A percentile compares a stretch with the other conserved stretches of the same genome.
Evolutionary conservation across 1,140 invertebrate species (phyloP).

Genomic region (Pectinophora gossypiella): DNA sequence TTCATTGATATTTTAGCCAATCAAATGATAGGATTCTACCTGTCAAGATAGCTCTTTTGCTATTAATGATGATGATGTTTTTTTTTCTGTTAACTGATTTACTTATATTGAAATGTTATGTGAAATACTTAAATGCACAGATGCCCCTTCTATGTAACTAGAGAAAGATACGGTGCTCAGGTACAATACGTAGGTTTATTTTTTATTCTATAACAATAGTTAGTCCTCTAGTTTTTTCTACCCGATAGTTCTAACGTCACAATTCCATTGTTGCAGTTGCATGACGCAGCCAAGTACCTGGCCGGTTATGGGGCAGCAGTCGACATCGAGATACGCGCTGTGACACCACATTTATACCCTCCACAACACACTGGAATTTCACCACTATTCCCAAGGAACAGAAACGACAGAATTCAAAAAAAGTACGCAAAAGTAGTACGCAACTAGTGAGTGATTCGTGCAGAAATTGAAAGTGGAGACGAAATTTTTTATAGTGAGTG

Average conservation of each 20-base stretch:
- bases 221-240: not conserved
- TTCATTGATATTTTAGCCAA: no score
- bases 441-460: not conserved
- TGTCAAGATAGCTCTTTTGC: no score
- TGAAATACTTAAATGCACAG: no score
- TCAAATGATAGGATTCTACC: no score
- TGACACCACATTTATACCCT: constrained; percentile 14
- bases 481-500: no score
- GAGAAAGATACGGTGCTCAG: no score
- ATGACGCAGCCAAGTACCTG: constrained; percentile 54
- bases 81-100: no score
- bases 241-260: constrained; percentile 23
- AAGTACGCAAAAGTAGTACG: not conserved
- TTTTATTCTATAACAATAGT: no score
- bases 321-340: constrained; percentile 34
- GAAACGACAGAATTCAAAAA: not conserved
- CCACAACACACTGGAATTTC: constrained; percentile 17
- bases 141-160: no score
- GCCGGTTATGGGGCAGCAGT: constrained; percentile 65
- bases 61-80: no score
- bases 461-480: not conserved
- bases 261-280: constrained; percentile 59
- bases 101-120: no score
- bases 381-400: constrained; percentile 25
- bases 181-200: no score